These are phyloP conservation scores for Pitta sordida DNA, from an alignment of 2,113 vertebrate species.

Conservation along the genomic window DNA sequence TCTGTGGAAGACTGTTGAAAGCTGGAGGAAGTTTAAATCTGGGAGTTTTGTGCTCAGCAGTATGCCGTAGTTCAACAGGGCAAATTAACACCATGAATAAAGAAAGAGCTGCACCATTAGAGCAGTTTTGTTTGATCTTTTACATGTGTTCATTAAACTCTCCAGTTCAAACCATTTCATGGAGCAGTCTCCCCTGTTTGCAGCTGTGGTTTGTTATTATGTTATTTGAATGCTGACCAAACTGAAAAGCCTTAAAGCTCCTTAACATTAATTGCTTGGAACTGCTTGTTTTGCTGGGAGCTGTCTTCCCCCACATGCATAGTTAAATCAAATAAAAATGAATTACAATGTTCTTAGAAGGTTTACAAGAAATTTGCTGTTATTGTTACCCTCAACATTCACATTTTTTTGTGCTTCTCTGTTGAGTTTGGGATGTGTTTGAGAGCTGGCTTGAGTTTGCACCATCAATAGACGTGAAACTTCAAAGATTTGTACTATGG, in stretches of 20 bases:
- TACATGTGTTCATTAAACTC: neutral
- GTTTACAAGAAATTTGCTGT: neutral
- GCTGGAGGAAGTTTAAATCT: neutral
- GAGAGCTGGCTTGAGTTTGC: neutral
- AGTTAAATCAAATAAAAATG: neutral
- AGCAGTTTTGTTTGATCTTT: neutral
- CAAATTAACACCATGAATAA: neutral
- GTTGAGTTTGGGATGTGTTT: neutral
- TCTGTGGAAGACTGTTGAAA: neutral
- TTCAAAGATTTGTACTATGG: neutral
- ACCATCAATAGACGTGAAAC: neutral
- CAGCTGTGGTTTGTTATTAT: neutral
- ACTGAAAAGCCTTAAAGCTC: conserved; percentile 11
- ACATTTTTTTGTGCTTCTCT: neutral
- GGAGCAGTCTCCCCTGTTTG: neutral
- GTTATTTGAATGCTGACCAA: conserved; percentile 7
- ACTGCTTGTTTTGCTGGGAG: neutral
- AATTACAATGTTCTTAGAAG: neutral
- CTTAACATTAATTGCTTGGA: neutral
- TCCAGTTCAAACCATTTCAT: neutral
- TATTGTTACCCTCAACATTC: neutral
- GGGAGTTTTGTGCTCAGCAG: neutral
- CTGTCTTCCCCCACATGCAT: neutral
- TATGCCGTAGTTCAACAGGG: neutral
- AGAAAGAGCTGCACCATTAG: neutral